Evolutionary conservation across 2,797 vertebrate species (phyloP).

Genomic region (Helicolenus hilgendorfi): DNA sequence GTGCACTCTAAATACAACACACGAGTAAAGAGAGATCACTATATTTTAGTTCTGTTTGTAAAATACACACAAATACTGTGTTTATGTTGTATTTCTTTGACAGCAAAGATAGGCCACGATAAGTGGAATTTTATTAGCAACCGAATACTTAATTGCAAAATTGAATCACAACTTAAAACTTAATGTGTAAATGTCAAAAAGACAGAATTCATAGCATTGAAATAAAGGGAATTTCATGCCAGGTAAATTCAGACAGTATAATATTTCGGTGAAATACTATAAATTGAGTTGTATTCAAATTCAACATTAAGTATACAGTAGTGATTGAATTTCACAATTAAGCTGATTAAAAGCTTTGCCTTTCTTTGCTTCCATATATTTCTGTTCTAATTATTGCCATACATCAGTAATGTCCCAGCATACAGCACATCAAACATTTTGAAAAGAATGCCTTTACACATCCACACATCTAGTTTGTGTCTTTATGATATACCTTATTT

Average conservation of each 20-base stretch:
- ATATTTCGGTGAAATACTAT: not conserved
- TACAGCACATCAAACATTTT: not conserved
- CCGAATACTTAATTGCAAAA: not conserved
- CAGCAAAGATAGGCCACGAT: not conserved
- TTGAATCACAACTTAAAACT: not conserved
- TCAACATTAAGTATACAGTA: not conserved
- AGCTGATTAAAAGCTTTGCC: not conserved
- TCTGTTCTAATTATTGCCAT: not conserved
- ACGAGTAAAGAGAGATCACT: not conserved
- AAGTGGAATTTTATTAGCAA: not conserved
- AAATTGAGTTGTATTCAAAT: not conserved
- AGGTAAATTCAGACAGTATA: accelerated
- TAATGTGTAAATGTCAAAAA: not conserved
- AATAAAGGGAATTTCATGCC: not conserved
- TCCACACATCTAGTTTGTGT: not conserved
- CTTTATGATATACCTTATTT: not conserved
- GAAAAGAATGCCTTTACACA: not conserved
- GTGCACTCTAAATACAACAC: not conserved
- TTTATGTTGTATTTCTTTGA: not conserved
- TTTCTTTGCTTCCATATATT: not conserved
- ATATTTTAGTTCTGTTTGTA: not conserved
- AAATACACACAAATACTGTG: not conserved
- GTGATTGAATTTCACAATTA: not conserved
- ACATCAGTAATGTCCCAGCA: not conserved
- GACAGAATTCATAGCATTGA: not conserved